A percentile compares a stretch with the other conserved stretches of the same genome.
phyloP scores from a whole-genome alignment of 2,797 vertebrate species.

The Chanos chanos region DNA sequence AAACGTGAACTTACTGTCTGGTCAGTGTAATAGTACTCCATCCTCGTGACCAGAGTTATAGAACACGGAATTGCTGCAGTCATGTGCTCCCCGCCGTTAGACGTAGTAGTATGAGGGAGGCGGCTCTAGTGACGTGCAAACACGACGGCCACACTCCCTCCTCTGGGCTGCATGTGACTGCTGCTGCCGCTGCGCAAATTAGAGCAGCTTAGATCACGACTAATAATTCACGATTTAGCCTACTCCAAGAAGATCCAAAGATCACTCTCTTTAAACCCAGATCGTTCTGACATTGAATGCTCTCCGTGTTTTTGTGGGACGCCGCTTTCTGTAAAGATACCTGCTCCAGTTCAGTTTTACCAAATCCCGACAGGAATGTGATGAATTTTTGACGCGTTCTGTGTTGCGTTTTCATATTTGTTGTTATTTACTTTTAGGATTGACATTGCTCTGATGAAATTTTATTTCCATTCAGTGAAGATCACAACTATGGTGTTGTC shows the following conservation, averaged over 20 bases:
- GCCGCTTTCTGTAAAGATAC: too few species aligned
- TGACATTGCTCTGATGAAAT: too few species aligned
- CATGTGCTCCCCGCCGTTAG: constrained; percentile 75
- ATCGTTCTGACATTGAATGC: too few species aligned
- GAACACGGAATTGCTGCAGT: constrained; percentile 73
- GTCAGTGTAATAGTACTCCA: constrained; percentile 73
- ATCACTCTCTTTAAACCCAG: constrained; percentile 10
- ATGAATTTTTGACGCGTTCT: too few species aligned
- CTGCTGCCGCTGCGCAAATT: constrained; percentile 36
- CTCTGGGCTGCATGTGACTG: constrained; percentile 36
- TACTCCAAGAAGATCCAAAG: not conserved
- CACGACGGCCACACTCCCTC: constrained; percentile 49
- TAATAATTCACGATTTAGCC: constrained; percentile 30
- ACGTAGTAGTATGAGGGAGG: constrained; percentile 70
- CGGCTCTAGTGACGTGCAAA: constrained; percentile 55
- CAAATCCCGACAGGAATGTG: too few species aligned
- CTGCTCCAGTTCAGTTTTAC: too few species aligned
- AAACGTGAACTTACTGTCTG: constrained; percentile 42
- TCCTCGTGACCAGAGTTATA: constrained; percentile 77
- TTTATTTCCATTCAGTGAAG: too few species aligned
- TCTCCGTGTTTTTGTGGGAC: too few species aligned
- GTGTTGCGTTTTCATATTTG: too few species aligned
- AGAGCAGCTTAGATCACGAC: constrained; percentile 43
- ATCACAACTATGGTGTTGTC: too few species aligned
- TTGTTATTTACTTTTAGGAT: too few species aligned